Evolutionary conservation across 2,888 invertebrate genomes (phyloP).

Genomic region (Drosophila acutilabella): DNA sequence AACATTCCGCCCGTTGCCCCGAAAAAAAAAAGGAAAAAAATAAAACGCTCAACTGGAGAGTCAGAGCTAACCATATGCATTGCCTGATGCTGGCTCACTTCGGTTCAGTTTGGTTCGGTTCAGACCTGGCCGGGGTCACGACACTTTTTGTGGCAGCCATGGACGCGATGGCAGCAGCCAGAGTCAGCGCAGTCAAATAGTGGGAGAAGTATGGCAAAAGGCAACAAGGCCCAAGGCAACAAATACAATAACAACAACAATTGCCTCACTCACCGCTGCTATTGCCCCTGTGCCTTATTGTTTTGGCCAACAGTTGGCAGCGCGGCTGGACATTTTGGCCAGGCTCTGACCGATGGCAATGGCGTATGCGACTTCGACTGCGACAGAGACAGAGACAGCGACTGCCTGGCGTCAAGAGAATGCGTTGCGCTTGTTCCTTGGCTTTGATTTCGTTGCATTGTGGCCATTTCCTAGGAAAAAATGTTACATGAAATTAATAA

Average conservation of each 20-base stretch:
- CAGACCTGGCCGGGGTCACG: slow-evolving; percentile 81
- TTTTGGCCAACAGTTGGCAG: slow-evolving; percentile 62
- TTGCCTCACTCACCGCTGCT: slow-evolving; percentile 34
- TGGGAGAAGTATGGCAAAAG: slow-evolving; percentile 82
- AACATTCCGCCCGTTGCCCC: slow-evolving; percentile 49
- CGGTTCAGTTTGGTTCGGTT: slow-evolving; percentile 3
- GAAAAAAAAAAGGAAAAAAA: slow-evolving; percentile 24
- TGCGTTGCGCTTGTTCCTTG: slow-evolving; percentile 79
- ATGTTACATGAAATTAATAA: slow-evolving; percentile 81
- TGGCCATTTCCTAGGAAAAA: slow-evolving; percentile 80
- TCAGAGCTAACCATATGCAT: slow-evolving; percentile 74
- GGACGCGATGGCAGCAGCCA: slow-evolving; percentile 54
- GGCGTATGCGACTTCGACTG: slow-evolving; percentile 51
- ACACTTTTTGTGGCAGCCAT: slow-evolving; percentile 80
- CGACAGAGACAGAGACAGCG: slow-evolving; percentile 41
- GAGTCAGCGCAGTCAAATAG: slow-evolving; percentile 68
- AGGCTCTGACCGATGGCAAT: slow-evolving; percentile 60
- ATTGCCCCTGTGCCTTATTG: slow-evolving; percentile 63
- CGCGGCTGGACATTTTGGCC: slow-evolving; percentile 73
- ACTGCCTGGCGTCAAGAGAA: slow-evolving; percentile 81
- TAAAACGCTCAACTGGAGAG: slow-evolving; percentile 28
- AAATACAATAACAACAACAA: slow-evolving; percentile 31
- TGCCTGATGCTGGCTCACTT: slow-evolving; percentile 41
- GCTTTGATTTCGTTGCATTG: slow-evolving; percentile 78
- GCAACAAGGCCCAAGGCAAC: slow-evolving; percentile 57